These are phyloP conservation scores for Nothoprocta perdicaria DNA, from an alignment of 2,113 vertebrate species.

Conservation along the genomic window DNA sequence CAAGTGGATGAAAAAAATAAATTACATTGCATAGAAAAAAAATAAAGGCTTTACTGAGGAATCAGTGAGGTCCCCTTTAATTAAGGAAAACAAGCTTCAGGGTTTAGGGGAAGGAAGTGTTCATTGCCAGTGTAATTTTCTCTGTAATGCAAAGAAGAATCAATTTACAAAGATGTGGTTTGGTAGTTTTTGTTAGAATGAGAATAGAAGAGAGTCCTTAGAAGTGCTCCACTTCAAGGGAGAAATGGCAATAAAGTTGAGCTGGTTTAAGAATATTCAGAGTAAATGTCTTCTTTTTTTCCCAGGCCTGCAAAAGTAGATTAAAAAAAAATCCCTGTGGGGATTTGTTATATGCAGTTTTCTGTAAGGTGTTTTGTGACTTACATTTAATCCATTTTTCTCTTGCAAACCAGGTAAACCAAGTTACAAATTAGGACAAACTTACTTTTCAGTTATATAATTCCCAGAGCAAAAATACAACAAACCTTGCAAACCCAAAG, in stretches of 20 bases:
- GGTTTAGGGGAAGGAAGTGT: neutral
- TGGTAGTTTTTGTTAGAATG: neutral
- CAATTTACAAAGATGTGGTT: neutral
- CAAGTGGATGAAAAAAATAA: neutral
- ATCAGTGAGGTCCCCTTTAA: neutral
- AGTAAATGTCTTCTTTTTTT: neutral
- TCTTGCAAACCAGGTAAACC: neutral
- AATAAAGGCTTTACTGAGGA: neutral
- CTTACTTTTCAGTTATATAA: neutral
- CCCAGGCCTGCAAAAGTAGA: neutral
- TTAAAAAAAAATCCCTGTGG: neutral
- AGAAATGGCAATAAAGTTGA: neutral
- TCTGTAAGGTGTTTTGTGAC: neutral
- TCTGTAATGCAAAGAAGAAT: neutral
- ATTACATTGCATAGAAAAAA: neutral
- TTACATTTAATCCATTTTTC: neutral
- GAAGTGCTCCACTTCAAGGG: neutral
- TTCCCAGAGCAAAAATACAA: neutral
- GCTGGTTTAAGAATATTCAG: neutral
- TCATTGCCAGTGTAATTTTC: conserved; percentile 12
- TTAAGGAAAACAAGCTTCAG: conserved; percentile 7
- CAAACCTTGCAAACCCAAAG: neutral
- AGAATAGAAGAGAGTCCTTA: neutral
- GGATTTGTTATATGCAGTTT: neutral
- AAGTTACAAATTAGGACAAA: neutral